phyloP scores from a whole-genome alignment of 2,113 vertebrate species.

The Gadus chalcogrammus region DNA sequence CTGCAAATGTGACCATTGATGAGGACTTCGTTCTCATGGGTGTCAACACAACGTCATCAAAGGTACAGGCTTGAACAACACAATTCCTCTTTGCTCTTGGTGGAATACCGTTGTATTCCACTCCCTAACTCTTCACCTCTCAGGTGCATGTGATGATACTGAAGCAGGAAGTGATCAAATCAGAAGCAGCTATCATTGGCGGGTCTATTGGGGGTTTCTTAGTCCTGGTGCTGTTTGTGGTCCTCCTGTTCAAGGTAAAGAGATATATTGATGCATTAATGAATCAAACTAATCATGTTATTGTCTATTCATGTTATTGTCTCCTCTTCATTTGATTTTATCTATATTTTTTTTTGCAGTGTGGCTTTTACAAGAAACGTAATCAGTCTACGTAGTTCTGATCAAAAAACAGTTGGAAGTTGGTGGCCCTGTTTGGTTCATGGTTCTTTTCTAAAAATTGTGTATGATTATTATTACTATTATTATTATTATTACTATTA shows the following conservation, averaged over 20 bases:
- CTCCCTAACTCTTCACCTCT: background rate
- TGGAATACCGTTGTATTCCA: background rate
- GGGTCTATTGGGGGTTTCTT: conserved; percentile 46
- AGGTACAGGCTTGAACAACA: background rate
- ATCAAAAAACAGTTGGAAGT: background rate
- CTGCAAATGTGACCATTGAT: conserved; percentile 34
- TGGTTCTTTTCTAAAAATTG: too few species aligned
- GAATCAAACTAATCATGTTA: background rate
- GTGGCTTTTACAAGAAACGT: conserved; percentile 57
- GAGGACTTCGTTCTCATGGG: conserved; percentile 13
- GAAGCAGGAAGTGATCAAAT: conserved; percentile 29
- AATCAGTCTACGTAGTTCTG: conserved; percentile 1
- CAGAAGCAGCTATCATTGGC: conserved; percentile 30
- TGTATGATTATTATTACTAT: too few species aligned
- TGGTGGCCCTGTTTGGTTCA: too few species aligned
- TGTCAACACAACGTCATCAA: background rate
- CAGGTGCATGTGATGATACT: conserved; percentile 38
- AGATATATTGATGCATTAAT: too few species aligned
- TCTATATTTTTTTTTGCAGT: conserved; percentile 29
- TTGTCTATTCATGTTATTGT: background rate
- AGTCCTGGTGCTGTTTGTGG: conserved; percentile 40
- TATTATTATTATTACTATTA: too few species aligned
- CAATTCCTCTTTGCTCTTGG: background rate
- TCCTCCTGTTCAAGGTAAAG: conserved; percentile 49
- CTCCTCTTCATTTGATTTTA: background rate